Conservation (phyloP, 2,113 vertebrate genomes). For the Lophotis ruficrista region DNA sequence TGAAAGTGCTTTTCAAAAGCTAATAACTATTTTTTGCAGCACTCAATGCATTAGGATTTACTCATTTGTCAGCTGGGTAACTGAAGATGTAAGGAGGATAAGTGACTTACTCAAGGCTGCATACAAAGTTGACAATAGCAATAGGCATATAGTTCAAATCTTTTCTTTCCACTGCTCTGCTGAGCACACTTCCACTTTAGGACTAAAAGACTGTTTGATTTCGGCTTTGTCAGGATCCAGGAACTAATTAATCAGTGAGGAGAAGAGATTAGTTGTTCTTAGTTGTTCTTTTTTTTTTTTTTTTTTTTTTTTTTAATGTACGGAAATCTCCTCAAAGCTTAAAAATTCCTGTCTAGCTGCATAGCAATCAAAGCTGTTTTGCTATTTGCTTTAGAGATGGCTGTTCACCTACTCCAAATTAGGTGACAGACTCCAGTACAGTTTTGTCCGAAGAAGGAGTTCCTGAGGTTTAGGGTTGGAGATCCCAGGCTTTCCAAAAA, state of each 20-base stretch:
- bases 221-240: neutral
- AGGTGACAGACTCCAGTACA: neutral
- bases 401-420: neutral
- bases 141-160: neutral
- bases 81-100: neutral
- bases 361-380: neutral
- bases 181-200: neutral
- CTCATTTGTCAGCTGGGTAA: slow-evolving; percentile 12
- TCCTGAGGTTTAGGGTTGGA: neutral
- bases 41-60: slow-evolving; percentile 19
- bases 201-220: neutral
- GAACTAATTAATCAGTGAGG: neutral
- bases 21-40: slow-evolving; percentile 7
- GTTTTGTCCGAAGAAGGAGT: neutral
- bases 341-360: neutral
- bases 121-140: neutral
- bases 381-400: neutral
- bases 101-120: neutral
- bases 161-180: neutral
- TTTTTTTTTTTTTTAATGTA: neutral
- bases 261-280: neutral
- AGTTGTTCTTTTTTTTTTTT: neutral
- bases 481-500: neutral
- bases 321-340: neutral
- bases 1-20: slow-evolving; percentile 34